A percentile compares a stretch with the other conserved stretches of the same genome.
phyloP scores from a whole-genome alignment of 2,888 invertebrate species.

The Cryptophagus acutangulus region DNA sequence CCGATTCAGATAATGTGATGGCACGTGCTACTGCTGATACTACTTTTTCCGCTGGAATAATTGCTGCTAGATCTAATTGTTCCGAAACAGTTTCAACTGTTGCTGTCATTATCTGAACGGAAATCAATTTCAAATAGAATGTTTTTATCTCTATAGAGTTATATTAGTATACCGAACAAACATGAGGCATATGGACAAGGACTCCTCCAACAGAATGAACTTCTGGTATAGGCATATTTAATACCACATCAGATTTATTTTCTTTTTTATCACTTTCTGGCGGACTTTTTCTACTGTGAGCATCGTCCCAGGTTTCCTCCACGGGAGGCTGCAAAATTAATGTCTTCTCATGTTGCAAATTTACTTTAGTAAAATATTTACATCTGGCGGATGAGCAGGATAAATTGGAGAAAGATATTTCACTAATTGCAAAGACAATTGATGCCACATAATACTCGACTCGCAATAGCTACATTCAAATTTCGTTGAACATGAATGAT shows the following conservation, averaged over 20 bases:
- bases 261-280: slow-evolving; percentile 68
- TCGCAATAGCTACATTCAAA: slow-evolving; percentile 89
- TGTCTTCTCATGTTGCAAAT: background rate
- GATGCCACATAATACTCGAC: slow-evolving; percentile 91
- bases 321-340: slow-evolving; percentile 59
- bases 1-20: slow-evolving; percentile 82
- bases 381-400: slow-evolving; percentile 71
- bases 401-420: slow-evolving; percentile 73
- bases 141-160: slow-evolving; percentile 22
- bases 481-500: slow-evolving; percentile 56
- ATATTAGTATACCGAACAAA: slow-evolving; percentile 60
- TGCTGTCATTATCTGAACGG: slow-evolving; percentile 82
- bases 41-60: slow-evolving; percentile 71
- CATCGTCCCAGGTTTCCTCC: slow-evolving; percentile 67
- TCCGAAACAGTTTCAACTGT: slow-evolving; percentile 93
- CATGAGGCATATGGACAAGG: slow-evolving; percentile 88
- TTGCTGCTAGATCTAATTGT: slow-evolving; percentile 82
- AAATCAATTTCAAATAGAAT: slow-evolving; percentile 19
- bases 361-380: slow-evolving; percentile 45
- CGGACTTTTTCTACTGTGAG: slow-evolving; percentile 61
- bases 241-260: slow-evolving; percentile 57
- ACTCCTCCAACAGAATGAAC: slow-evolving; percentile 78
- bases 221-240: slow-evolving; percentile 64
- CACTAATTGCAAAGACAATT: slow-evolving; percentile 74
- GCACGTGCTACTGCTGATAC: slow-evolving; percentile 80